Percentiles rank a stretch among this genome's conserved stretches.
Evolutionary conservation across 1,140 invertebrate species (phyloP).

Genomic region (Achatina immaculata): DNA sequence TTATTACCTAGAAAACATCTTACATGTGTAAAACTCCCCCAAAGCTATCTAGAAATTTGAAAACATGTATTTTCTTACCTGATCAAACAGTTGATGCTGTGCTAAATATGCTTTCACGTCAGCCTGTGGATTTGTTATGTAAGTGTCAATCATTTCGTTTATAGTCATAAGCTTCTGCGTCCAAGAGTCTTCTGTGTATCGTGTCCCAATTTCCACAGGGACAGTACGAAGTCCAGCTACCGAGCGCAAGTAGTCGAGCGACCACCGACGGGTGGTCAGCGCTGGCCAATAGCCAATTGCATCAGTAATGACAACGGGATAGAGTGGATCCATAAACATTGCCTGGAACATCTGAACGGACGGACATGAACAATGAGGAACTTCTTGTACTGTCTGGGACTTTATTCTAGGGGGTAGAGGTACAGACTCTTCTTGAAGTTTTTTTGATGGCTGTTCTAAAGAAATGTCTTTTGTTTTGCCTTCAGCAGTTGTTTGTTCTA

Average conservation of each 20-base stretch:
- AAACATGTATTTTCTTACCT: too few species aligned
- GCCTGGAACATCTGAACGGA: constrained; percentile 62
- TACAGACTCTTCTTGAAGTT: not conserved
- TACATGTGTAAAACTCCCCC: too few species aligned
- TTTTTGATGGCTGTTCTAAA: not conserved
- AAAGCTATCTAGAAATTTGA: too few species aligned
- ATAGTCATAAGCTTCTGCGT: constrained; percentile 90
- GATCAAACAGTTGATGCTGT: constrained; percentile 95
- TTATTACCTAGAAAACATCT: too few species aligned
- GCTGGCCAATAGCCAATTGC: constrained; percentile 91
- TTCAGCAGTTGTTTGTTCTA: not conserved
- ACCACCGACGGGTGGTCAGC: constrained; percentile 74
- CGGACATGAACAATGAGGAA: constrained; percentile 55
- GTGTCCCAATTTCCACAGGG: constrained; percentile 93
- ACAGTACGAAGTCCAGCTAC: constrained; percentile 88
- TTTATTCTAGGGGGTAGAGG: constrained; percentile 23
- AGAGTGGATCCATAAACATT: constrained; percentile 53
- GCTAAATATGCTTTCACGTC: constrained; percentile 87
- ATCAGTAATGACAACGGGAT: constrained; percentile 74
- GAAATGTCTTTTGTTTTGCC: constrained; percentile 5
- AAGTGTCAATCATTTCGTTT: constrained; percentile 83
- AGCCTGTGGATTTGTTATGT: constrained; percentile 68
- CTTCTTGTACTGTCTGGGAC: constrained; percentile 24
- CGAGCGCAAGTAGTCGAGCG: constrained; percentile 83
- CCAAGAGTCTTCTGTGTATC: constrained; percentile 94